These are phyloP conservation scores for Chaunax sp. DNA, from an alignment of 2,797 vertebrate genomes.

Conservation along the genomic window DNA sequence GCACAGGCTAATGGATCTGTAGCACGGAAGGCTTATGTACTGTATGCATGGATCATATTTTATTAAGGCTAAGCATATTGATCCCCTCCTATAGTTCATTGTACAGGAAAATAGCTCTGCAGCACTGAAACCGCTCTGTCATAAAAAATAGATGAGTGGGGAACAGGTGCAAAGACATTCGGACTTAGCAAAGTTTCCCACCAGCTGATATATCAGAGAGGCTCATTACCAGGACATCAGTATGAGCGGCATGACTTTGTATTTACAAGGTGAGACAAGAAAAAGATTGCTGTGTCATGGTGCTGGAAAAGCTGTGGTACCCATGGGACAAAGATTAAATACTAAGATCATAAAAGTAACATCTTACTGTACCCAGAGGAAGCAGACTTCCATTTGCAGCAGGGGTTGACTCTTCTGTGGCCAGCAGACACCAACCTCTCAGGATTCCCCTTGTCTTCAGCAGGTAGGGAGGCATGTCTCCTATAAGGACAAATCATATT, in stretches of 20 bases:
- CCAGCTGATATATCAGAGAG: constrained; percentile 25
- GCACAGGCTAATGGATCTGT: constrained; percentile 50
- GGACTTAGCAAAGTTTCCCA: constrained; percentile 39
- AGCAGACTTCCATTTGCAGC: constrained; percentile 82
- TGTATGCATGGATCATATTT: constrained; percentile 57
- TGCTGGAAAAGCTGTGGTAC: not conserved
- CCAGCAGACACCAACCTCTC: constrained; percentile 62
- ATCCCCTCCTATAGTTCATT: constrained; percentile 46
- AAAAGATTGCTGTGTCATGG: not conserved
- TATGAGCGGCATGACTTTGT: not conserved
- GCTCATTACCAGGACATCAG: constrained; percentile 41
- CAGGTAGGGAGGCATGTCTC: constrained; percentile 81
- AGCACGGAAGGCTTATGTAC: constrained; percentile 30
- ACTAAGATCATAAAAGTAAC: constrained; percentile 21
- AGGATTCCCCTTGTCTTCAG: constrained; percentile 64
- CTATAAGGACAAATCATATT: constrained; percentile 59
- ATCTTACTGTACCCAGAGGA: constrained; percentile 83
- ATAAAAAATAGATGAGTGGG: constrained; percentile 49
- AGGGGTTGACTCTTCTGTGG: constrained; percentile 73
- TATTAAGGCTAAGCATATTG: constrained; percentile 55
- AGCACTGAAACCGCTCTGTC: constrained; percentile 44
- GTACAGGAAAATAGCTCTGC: constrained; percentile 37
- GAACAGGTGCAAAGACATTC: constrained; percentile 53
- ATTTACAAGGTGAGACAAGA: constrained; percentile 35
- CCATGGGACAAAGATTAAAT: constrained; percentile 6